phyloP scores from a whole-genome alignment of 2,888 invertebrate species.

The Drosophila kuntzei region DNA sequence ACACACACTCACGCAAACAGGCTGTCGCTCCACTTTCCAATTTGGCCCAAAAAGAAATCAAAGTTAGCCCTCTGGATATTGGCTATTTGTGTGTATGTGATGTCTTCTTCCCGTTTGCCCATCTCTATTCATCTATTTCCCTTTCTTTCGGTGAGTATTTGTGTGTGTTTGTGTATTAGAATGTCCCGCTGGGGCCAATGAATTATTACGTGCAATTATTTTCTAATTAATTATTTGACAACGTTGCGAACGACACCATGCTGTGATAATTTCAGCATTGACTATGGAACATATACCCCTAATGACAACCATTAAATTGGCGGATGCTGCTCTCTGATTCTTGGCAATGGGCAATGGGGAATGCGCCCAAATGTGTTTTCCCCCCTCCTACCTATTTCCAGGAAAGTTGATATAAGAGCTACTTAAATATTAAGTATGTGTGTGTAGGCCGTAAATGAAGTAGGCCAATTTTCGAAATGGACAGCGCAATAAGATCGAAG shows the following conservation, averaged over 20 bases:
- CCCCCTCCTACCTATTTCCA: background rate
- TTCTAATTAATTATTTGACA: constrained; percentile 82
- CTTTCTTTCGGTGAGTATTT: constrained; percentile 14
- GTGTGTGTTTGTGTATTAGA: constrained; percentile 42
- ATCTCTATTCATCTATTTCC: constrained; percentile 13
- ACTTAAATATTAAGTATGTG: constrained; percentile 70
- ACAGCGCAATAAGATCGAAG: constrained; percentile 11
- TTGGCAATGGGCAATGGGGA: constrained; percentile 42
- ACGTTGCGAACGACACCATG: constrained; percentile 47
- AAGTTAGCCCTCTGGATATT: constrained; percentile 42
- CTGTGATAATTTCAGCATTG: constrained; percentile 72
- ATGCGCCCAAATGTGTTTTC: constrained; percentile 49
- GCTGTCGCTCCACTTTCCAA: constrained; percentile 27
- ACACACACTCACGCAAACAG: constrained; percentile 16
- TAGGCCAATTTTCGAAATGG: constrained; percentile 13
- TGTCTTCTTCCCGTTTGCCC: constrained; percentile 37
- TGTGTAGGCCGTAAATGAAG: constrained; percentile 47
- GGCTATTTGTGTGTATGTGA: constrained; percentile 46
- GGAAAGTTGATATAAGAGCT: constrained; percentile 51
- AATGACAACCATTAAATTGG: constrained; percentile 74
- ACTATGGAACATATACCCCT: constrained; percentile 37
- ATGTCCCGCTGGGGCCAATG: constrained; percentile 62
- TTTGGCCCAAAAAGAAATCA: constrained; percentile 61
- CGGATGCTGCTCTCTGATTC: constrained; percentile 39
- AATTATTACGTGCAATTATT: constrained; percentile 82